These are phyloP conservation scores for Lampropteryx suffumata DNA, from an alignment of 2,888 invertebrate species.

Conservation along the genomic window DNA sequence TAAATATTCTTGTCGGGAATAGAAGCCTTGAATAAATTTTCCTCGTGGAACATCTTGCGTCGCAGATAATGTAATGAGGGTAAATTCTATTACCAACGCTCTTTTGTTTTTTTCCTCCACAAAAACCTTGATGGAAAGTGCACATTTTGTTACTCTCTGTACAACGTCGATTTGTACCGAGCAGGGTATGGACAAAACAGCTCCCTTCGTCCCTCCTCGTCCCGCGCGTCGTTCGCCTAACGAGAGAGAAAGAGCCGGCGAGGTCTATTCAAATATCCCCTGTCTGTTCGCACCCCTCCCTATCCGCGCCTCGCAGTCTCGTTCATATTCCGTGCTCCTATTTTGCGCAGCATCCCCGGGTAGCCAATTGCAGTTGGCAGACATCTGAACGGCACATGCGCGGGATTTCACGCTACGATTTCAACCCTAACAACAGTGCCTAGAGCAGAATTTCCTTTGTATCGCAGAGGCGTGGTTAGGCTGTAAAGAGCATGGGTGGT, in stretches of 20 bases:
- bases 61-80: conserved; percentile 73
- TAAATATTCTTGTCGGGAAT: conserved; percentile 36
- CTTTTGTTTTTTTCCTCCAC: conserved; percentile 63
- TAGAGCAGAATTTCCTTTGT: conserved; percentile 41
- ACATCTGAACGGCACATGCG: conserved; percentile 64
- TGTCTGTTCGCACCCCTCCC: conserved; percentile 77
- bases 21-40: conserved; percentile 46
- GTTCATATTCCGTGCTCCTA: conserved; percentile 83
- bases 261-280: conserved; percentile 80
- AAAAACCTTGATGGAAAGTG: conserved; percentile 67
- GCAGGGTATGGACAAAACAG: conserved; percentile 78
- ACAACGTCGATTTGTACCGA: conserved; percentile 73
- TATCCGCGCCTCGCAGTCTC: conserved; percentile 82
- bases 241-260: conserved; percentile 68
- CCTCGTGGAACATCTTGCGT: conserved; percentile 57
- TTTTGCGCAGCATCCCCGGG: conserved; percentile 84
- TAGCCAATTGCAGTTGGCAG: conserved; percentile 77
- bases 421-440: conserved; percentile 26
- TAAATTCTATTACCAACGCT: conserved; percentile 74
- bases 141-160: conserved; percentile 74
- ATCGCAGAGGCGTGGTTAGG: conserved; percentile 38
- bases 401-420: conserved; percentile 31
- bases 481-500: conserved; percentile 39
- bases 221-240: conserved; percentile 39
- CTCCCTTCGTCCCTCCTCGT: conserved; percentile 43